Conservation (phyloP, 2,888 invertebrate genomes). For the Apodemia hepburni region DNA sequence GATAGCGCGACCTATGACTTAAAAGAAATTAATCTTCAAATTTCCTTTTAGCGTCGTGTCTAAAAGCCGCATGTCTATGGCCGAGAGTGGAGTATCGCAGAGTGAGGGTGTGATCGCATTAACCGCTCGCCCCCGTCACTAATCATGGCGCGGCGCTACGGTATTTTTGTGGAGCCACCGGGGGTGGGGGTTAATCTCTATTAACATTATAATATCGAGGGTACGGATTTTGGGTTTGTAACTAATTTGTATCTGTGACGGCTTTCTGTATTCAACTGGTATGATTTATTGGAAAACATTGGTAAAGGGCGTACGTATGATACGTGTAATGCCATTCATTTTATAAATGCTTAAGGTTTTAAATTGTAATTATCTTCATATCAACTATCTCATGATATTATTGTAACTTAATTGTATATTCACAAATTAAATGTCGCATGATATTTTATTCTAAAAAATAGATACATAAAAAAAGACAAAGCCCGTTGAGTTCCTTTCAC, state of each 20-base stretch:
- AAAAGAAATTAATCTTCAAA: no score
- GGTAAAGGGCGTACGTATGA: neutral
- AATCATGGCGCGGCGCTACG: slow-evolving; percentile 25
- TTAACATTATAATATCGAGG: slow-evolving; percentile 15
- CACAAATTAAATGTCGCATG: no score
- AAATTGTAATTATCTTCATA: no score
- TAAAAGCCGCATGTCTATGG: slow-evolving; percentile 19
- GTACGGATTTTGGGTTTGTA: slow-evolving; percentile 12
- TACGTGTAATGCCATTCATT: neutral
- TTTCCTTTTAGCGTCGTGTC: slow-evolving; percentile 16
- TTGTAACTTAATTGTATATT: no score
- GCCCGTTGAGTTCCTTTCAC: no score
- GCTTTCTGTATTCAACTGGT: neutral
- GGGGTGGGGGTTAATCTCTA: slow-evolving; percentile 13
- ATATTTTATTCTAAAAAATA: no score
- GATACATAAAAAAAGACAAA: no score
- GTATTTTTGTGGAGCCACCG: slow-evolving; percentile 22
- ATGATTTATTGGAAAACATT: neutral
- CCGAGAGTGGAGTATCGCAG: slow-evolving; percentile 25
- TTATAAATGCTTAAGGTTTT: neutral
- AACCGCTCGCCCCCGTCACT: slow-evolving; percentile 36
- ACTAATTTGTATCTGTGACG: slow-evolving; percentile 10
- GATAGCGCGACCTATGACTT: no score
- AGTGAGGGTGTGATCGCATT: slow-evolving; percentile 35
- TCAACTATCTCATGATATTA: no score